phyloP scores from a whole-genome alignment of 2,888 invertebrate genomes.

The Dioctria rufipes region DNA sequence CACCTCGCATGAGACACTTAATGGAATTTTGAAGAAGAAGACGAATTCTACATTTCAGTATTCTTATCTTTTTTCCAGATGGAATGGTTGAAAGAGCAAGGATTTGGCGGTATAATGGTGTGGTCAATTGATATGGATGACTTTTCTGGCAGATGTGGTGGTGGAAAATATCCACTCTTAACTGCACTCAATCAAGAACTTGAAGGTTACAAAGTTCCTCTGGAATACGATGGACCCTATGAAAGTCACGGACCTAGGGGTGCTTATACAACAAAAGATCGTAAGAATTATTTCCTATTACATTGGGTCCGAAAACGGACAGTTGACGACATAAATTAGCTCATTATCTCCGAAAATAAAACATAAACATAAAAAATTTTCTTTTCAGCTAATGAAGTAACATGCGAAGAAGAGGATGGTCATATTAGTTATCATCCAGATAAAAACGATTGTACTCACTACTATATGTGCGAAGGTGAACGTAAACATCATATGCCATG shows the following conservation, averaged over 20 bases:
- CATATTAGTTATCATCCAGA: constrained; percentile 95
- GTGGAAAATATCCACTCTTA: constrained; percentile 91
- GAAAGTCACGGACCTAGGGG: constrained; percentile 80
- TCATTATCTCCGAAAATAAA: background rate
- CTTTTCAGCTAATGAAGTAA: constrained; percentile 85
- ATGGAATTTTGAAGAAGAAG: too few species aligned
- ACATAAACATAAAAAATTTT: background rate
- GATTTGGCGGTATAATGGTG: constrained; percentile 96
- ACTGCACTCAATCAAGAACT: constrained; percentile 90
- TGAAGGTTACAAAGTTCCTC: constrained; percentile 83
- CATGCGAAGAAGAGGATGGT: constrained; percentile 94
- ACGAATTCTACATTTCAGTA: too few species aligned
- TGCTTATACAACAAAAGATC: constrained; percentile 90
- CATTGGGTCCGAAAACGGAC: too few species aligned
- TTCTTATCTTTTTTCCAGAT: constrained; percentile 74
- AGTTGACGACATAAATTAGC: too few species aligned
- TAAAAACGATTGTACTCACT: constrained; percentile 92
- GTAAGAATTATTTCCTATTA: constrained; percentile 75
- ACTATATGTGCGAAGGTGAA: constrained; percentile 97
- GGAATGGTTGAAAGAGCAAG: constrained; percentile 94
- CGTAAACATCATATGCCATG: constrained; percentile 97
- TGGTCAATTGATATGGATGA: constrained; percentile 98
- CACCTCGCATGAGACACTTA: too few species aligned
- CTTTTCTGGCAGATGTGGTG: constrained; percentile 91
- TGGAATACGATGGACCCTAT: constrained; percentile 90